Percentiles rank a stretch among this genome's conserved stretches.
Evolutionary conservation across 2,888 invertebrate species (phyloP).

Genomic region (Bombylius discolor): DNA sequence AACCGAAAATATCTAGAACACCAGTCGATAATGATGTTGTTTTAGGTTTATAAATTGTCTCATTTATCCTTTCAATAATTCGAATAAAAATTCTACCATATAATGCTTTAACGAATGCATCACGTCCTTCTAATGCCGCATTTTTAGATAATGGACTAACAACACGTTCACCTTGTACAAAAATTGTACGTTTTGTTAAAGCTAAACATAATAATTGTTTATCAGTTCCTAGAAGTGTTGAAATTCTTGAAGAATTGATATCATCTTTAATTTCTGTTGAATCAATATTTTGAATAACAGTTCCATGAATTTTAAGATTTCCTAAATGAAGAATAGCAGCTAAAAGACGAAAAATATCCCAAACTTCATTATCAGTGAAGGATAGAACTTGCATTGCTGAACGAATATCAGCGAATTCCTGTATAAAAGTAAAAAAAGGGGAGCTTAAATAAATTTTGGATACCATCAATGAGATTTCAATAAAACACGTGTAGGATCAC

Average conservation of each 20-base stretch:
- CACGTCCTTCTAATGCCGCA: slow-evolving; percentile 70
- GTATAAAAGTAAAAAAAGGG: background rate
- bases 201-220: slow-evolving; percentile 60
- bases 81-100: slow-evolving; percentile 84
- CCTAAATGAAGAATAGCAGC: slow-evolving; percentile 85
- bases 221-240: slow-evolving; percentile 57
- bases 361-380: slow-evolving; percentile 70
- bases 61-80: slow-evolving; percentile 81
- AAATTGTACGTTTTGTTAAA: slow-evolving; percentile 73
- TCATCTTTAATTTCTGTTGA: slow-evolving; percentile 71
- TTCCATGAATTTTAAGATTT: slow-evolving; percentile 71
- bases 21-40: slow-evolving; percentile 61
- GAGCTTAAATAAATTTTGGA: background rate
- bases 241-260: slow-evolving; percentile 53
- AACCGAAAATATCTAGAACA: slow-evolving; percentile 91
- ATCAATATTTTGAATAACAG: slow-evolving; percentile 68
- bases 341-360: slow-evolving; percentile 71
- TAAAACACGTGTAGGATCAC: background rate
- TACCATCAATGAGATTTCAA: too few relatives aligned
- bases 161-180: slow-evolving; percentile 70
- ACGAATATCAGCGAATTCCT: slow-evolving; percentile 73
- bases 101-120: slow-evolving; percentile 86
- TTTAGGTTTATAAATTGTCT: slow-evolving; percentile 56
- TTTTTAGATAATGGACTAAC: slow-evolving; percentile 60
- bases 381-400: slow-evolving; percentile 89